These are phyloP conservation scores for Petrolisthes manimaculis DNA, from an alignment of 2,888 invertebrate genomes.

Conservation along the genomic window DNA sequence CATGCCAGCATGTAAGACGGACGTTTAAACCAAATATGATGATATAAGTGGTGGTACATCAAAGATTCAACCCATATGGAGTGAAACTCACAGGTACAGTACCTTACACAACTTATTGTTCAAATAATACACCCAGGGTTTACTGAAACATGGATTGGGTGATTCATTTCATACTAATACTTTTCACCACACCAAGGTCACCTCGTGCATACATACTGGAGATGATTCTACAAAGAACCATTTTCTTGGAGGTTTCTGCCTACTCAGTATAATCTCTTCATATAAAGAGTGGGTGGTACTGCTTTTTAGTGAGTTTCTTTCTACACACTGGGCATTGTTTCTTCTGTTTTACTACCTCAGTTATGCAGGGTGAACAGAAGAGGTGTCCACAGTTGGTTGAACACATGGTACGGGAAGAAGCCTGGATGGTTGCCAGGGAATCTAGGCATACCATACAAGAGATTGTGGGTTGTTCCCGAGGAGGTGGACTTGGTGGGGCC, in stretches of 20 bases:
- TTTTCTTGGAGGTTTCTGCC: background rate
- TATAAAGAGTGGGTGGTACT: conserved; percentile 48
- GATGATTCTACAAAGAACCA: background rate
- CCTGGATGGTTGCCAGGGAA: conserved; percentile 44
- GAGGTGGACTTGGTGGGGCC: conserved; percentile 43
- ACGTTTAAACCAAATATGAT: too few relatives aligned
- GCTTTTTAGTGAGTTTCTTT: conserved; percentile 55
- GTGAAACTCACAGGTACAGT: too few relatives aligned
- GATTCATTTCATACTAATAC: too few relatives aligned
- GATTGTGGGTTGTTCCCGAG: conserved; percentile 46
- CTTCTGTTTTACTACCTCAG: conserved; percentile 45
- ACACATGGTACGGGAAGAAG: conserved; percentile 32
- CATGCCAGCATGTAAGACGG: too few relatives aligned
- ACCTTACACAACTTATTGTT: too few relatives aligned
- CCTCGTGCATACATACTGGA: too few relatives aligned
- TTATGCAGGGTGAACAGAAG: conserved; percentile 45
- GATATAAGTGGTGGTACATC: too few relatives aligned
- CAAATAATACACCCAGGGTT: background rate
- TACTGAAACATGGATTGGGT: background rate
- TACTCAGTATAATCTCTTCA: background rate
- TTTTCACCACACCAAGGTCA: too few relatives aligned
- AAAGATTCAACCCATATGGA: too few relatives aligned
- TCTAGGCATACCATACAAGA: conserved; percentile 51
- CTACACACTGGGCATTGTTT: conserved; percentile 58
- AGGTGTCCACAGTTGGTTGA: conserved; percentile 54